Evolutionary conservation across 2,797 vertebrate genomes (phyloP), one percentile per base, ranked within the genome.

Genomic region (Threskiornis aethiopicus): DNA sequence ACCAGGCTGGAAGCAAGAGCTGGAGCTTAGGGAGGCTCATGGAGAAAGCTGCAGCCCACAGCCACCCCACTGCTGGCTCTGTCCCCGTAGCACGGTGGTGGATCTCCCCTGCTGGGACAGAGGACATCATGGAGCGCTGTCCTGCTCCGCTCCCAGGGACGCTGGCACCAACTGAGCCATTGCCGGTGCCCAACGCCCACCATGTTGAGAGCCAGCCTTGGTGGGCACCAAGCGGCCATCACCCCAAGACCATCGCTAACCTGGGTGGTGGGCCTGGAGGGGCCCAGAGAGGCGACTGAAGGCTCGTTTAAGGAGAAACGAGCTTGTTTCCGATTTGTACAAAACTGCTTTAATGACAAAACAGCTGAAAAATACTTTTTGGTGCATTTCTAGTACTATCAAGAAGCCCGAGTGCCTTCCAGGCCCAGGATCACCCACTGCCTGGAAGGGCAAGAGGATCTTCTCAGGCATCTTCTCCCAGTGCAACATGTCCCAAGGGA

Each of bases 301-400:
- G 13, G 61, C 25, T 62, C 3, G 0, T 22, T 57, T 2, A n/a
- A 92, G 26, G 67, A 93, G 35, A 37, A 66, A 35, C 4, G 3
- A 62, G 28, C 35, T 47, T 5, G 6, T 14, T 71, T 16, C 76
- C 10, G 35, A 70, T 69, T 80, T 3, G 54, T 97, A 97, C 93
- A 96, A 96, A 97, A 96, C 61, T 82, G 87, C 79, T 97, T 97
- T 97, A 97, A 95, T 96, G 91, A 55, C 89, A 66, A 33, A 81
- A 85, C n/a, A 81, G 87, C 69, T 39, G 51, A 22, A 31, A 83
- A 71, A 86, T 7, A n/a, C 55, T 6, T 75, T 49, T 12, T 49
- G 49, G 91, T 93, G 82, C 29, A 0, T 67, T 81, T 86, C 69
- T 46, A 29, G 80, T 76, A 42, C 64, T 57, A n/a, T 52, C 87